Base-by-base conservation (phyloP, 2,113 vertebrate species). In the Brachirus orientalis region DNA sequence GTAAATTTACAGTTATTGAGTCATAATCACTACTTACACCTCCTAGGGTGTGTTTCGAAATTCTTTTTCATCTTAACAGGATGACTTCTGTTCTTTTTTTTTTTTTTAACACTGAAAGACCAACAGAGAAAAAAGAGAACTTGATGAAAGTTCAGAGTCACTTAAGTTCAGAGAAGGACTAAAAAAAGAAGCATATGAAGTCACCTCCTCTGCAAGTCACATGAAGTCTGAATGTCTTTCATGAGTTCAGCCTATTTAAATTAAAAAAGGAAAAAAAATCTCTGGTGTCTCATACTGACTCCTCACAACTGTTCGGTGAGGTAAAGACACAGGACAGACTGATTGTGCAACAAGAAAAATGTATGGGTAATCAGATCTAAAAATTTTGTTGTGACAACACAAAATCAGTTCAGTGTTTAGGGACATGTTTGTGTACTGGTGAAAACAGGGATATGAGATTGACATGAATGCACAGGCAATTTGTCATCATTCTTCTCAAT, bases 1-100 rank as follows among this genome's bases (percentile, higher is more conserved):
- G 96, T 97, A 75, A 91, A 87, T 57, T 1, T 12, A 22, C 36
- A 52, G 50, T 14, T 0, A 1, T 7, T 17, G 28, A 19, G 7
- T 0, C 1, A 38, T 38, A 38, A 38, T 2, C 37, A 38, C 37
- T 7, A 8, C 37, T 6, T 38, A 10, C n/a, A n/a, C n/a, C n/a
- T n/a, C n/a, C n/a, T n/a, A 38, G 37, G 37, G 10, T 11, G 37
- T 38, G 37, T 38, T 12, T 45, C 16, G n/a, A 6, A 28, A 28
- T 1, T 28, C 2, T 4, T 28, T 28, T 28, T 28, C 3, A 28
- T 28, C 3, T 6, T 4, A 28, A 28, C 28, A 28, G 6, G 28
- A 28, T 6, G 28, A 28, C 28, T 28, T 28, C 6, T 28, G 28
- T 28, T 28, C 28, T 28, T 4, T 28, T 28, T 28, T 28, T 28